Percentiles rank a stretch among this genome's conserved stretches.
Evolutionary conservation across 2,113 vertebrate genomes (phyloP).

Genomic region (Ptyas mucosa): DNA sequence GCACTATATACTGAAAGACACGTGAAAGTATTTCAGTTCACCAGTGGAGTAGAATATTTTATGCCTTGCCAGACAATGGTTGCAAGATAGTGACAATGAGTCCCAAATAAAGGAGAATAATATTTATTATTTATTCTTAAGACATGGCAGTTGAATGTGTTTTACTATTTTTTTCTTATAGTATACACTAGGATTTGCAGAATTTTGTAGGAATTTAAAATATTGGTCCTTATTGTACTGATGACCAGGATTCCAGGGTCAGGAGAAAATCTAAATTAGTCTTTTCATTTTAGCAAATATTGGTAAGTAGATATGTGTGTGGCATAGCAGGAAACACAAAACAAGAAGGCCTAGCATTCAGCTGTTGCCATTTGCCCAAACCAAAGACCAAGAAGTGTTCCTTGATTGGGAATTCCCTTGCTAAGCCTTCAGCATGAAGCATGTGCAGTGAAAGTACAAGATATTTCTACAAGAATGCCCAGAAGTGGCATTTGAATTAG

Average conservation of each 20-base stretch:
- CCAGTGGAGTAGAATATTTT: not conserved
- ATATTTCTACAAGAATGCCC: conserved; percentile 9
- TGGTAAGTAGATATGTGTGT: not conserved
- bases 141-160: conserved; percentile 5
- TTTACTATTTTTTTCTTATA: not conserved
- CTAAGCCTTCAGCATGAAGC: conserved; percentile 7
- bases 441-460: conserved; percentile 3
- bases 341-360: not conserved
- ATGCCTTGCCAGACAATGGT: not conserved
- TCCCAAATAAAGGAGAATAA: not conserved
- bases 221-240: not conserved
- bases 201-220: conserved; percentile 1
- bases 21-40: not conserved
- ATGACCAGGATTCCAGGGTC: not conserved
- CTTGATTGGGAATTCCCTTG: not conserved
- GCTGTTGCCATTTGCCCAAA: not conserved
- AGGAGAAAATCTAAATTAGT: not conserved
- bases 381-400: not conserved
- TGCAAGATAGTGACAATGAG: not conserved
- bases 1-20: not conserved
- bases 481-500: not conserved
- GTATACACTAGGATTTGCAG: not conserved
- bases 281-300: not conserved
- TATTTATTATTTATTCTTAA: not conserved
- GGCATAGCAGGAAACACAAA: conserved; percentile 3